Evolutionary conservation across 2,113 vertebrate species (phyloP).

Genomic region (Pollimyrus isidori): DNA sequence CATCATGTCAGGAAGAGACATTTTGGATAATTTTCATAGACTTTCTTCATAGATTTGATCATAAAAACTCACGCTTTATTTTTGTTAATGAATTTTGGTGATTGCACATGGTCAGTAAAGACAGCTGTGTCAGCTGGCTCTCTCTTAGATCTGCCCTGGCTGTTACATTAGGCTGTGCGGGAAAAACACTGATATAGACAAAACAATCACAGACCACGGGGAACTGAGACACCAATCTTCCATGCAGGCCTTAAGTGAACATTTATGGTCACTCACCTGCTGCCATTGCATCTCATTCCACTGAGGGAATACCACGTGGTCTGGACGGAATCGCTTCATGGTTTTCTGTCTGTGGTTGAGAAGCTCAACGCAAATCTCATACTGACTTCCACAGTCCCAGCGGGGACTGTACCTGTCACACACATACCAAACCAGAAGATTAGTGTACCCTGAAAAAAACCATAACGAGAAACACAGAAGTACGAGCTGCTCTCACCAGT

Average conservation of each 20-base stretch:
- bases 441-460: neutral
- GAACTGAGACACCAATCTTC: neutral
- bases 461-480: neutral
- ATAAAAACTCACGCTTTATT: neutral
- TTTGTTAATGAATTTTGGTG: neutral
- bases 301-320: conserved; percentile 41
- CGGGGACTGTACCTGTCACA: conserved; percentile 55
- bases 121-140: neutral
- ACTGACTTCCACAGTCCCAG: conserved; percentile 52
- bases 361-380: conserved; percentile 50
- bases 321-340: conserved; percentile 39
- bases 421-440: neutral
- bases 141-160: neutral
- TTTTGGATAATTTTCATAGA: too few species aligned
- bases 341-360: conserved; percentile 37
- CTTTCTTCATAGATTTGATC: neutral
- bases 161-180: neutral
- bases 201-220: neutral
- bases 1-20: neutral
- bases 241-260: neutral
- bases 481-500: conserved; percentile 52
- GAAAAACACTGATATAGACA: neutral
- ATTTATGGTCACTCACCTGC: conserved; percentile 36
- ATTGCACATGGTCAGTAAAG: neutral
- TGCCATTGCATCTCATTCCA: conserved; percentile 56